These are phyloP conservation scores for Trichechus manatus DNA, from an alignment of 2,113 vertebrate genomes.

Conservation along the genomic window DNA sequence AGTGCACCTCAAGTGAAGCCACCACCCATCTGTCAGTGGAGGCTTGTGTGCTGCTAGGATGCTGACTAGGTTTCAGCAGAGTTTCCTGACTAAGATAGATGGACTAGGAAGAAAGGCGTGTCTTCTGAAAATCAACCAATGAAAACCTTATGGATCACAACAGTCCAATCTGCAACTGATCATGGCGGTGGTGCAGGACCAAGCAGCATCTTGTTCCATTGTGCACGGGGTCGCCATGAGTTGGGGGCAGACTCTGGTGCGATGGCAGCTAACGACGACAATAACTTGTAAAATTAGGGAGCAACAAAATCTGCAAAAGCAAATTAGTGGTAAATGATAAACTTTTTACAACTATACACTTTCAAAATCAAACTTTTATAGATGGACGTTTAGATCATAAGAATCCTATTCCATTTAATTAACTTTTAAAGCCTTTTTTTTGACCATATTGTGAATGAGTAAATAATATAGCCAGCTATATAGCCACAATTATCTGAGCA, in stretches of 20 bases:
- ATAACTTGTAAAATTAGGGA: neutral
- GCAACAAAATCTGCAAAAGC: neutral
- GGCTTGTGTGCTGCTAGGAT: neutral
- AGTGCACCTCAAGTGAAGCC: no score
- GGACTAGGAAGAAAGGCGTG: neutral
- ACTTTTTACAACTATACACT: slow-evolving; percentile 22
- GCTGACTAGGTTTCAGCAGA: neutral
- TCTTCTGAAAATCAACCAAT: neutral
- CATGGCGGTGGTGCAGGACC: neutral
- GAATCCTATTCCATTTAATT: slow-evolving; percentile 73
- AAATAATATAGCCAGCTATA: slow-evolving; percentile 56
- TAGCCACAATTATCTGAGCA: slow-evolving; percentile 26
- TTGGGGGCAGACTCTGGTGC: neutral
- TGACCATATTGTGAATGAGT: slow-evolving; percentile 34
- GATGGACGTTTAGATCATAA: slow-evolving; percentile 64
- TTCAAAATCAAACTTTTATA: slow-evolving; percentile 64
- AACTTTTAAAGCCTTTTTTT: slow-evolving; percentile 73
- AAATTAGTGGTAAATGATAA: slow-evolving; percentile 3
- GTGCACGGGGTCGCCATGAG: neutral
- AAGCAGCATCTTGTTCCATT: neutral
- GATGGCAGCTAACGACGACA: neutral
- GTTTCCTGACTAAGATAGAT: neutral
- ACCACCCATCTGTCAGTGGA: neutral
- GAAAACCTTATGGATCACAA: neutral
- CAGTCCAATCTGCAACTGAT: neutral